Conservation (phyloP, 2,113 vertebrate species). For the Ptilorrhoa leucosticta region DNA sequence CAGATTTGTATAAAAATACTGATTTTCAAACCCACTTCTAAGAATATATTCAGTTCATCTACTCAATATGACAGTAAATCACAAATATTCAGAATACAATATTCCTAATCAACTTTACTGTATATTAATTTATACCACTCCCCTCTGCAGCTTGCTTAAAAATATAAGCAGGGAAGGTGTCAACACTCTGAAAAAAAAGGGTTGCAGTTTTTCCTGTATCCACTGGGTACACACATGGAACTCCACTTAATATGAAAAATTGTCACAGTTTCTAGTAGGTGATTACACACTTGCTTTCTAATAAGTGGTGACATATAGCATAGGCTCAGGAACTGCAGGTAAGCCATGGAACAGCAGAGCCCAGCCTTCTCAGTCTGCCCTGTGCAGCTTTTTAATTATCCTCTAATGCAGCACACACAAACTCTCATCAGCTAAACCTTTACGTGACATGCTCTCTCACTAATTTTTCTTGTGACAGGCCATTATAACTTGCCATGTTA, state of each 20-base stretch:
- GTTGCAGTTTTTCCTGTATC: not conserved
- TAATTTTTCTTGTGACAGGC: not conserved
- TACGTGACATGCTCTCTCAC: not conserved
- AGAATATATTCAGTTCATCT: not conserved
- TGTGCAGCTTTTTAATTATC: not conserved
- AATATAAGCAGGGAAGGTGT: not conserved
- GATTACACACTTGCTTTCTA: not conserved
- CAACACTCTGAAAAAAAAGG: not conserved
- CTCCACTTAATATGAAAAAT: not conserved
- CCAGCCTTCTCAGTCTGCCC: not conserved
- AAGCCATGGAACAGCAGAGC: not conserved
- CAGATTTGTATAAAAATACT: not conserved
- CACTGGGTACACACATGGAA: not conserved
- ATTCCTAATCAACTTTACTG: not conserved
- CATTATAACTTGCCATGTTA: not conserved
- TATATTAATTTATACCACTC: not conserved
- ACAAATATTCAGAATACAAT: not conserved
- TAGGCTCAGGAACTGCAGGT: not conserved
- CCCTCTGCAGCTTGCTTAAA: not conserved
- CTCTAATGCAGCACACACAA: not conserved
- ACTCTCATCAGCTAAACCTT: not conserved
- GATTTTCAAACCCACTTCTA: not conserved
- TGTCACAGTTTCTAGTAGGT: not conserved
- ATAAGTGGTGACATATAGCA: fast-evolving
- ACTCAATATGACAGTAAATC: not conserved